Base-by-base conservation (phyloP, 2,888 invertebrate genomes). In the Lasius fuliginosus region DNA sequence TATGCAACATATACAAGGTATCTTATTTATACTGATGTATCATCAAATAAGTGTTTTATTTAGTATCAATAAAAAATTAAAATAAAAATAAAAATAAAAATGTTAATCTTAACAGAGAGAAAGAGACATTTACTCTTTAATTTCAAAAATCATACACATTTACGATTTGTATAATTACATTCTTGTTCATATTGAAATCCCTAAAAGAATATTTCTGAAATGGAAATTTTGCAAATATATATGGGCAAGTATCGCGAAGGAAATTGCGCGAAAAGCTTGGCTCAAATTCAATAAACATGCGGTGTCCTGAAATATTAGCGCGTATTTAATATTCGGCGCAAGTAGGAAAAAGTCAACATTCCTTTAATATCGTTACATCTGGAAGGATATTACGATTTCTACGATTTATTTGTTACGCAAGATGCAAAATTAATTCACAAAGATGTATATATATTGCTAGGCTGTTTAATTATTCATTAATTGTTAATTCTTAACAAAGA, bases 251-350 rank as follows among this genome's bases (percentile, higher is more conserved):
- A 79, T 58, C 23, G 58, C 23, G 49, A 76, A 76, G 69, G 27
- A 79, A 79, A 79, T 60, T 60, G 33, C n/a, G 46, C 33, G 46
- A 69, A 60, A 71, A 69, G 60, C 23, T 40, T 12, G 58, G 46
- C 12, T 79, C 69, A 69, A 69, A 79, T 79, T 79, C 46, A 79
- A 71, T 79, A 71, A 69, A 33, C 60, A 46, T 46, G 42, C 11
- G n/a, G 33, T 56, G 46, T 69, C 42, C 69, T 36, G 36, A 79
- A 79, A 60, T 68, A 79, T 60, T 79, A 79, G 1, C 60, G 23
- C 23, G 18, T 60, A 27, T 12, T 77, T 77, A 79, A 69, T 79
- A 79, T 79, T 60, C 60, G 46, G 60, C 4, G 18, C 30, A 27
- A 71, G 58, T 60, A 69, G 33, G 18, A 8, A 60, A 42, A 77